Conservation (phyloP, 2,797 vertebrate species). For the Holocentrus rufus region DNA sequence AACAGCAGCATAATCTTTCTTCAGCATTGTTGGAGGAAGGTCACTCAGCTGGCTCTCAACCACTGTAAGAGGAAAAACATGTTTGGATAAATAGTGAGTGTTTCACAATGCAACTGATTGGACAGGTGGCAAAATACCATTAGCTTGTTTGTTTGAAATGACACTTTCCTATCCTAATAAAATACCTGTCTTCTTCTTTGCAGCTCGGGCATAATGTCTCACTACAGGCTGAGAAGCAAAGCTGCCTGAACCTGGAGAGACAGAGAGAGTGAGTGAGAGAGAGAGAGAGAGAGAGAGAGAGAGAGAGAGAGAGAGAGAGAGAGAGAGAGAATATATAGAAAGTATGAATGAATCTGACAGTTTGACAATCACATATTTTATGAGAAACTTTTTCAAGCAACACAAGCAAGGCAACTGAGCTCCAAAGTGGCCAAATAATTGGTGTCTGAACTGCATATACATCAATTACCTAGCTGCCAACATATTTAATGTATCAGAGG, state of each 20-base stretch:
- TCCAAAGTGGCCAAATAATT: too few species aligned
- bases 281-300: too few species aligned
- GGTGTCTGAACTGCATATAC: too few species aligned
- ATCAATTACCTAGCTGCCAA: too few species aligned
- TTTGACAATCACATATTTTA: background rate
- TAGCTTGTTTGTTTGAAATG: background rate
- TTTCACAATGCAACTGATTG: background rate
- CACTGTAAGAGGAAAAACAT: slow-evolving; percentile 65
- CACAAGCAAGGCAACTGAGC: too few species aligned
- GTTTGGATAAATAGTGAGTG: background rate
- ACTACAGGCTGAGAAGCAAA: slow-evolving; percentile 71
- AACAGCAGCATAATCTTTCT: slow-evolving; percentile 85
- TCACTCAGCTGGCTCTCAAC: slow-evolving; percentile 86
- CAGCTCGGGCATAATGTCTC: slow-evolving; percentile 81
- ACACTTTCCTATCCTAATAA: background rate
- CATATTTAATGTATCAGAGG: too few species aligned
- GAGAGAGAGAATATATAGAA: slow-evolving; percentile 18
- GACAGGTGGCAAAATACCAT: background rate
- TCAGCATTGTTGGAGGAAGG: slow-evolving; percentile 83
- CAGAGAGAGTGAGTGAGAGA: background rate
- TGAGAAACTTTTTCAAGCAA: too few species aligned
- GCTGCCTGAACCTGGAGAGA: slow-evolving; percentile 66
- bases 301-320: background rate
- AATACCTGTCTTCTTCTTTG: slow-evolving; percentile 79
- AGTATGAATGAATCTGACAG: background rate